Evolutionary conservation across 2,888 invertebrate species (phyloP), one percentile per base, ranked within the genome.

Genomic region (Elysia crispata): DNA sequence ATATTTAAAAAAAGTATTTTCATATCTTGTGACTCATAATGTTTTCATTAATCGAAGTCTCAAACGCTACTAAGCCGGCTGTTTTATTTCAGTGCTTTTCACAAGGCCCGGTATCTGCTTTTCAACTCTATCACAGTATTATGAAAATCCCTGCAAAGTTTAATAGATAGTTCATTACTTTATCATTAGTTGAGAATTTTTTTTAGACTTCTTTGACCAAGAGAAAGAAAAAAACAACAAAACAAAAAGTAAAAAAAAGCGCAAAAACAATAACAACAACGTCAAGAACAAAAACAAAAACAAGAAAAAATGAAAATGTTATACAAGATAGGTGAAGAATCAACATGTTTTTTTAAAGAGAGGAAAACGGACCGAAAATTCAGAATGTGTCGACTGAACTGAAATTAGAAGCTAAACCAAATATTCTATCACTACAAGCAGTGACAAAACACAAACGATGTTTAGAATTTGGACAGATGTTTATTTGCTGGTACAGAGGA

Each of bases 401-500:
- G 11, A 41, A 41, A 11, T 41, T 41, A 41, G 41, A 41, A 41
- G 41, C 41, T 3, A 6, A 11, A 3, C 41, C 3, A 41, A 6
- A 41, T 41, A 11, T 41, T 41, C 11, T 41, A 41, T 6, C 41
- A 3, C 11, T 11, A 6, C 5, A 3, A 6, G 41, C 41, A 41
- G 41, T 41, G 41, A 41, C 5, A 41, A 41, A 41, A 41, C 41
- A 41, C 41, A 41, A 23, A 60, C 23, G 20, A 23, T 3, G 5
- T 3, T 20, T 60, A 60, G 15, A 60, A 20, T 60, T 20, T 60
- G 60, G 60, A 60, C 60, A 60, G 60, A 60, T 23, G 20, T 60
- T 60, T 60, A 60, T 60, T 60, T 60, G 20, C 60, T 60, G 60
- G 60, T 60, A 60, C 41, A 60, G 23, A 60, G 60, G 60, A 60